Evolutionary conservation across 2,888 invertebrate species (phyloP), one percentile per base, ranked within the genome.

Genomic region (Mythimna pallens): DNA sequence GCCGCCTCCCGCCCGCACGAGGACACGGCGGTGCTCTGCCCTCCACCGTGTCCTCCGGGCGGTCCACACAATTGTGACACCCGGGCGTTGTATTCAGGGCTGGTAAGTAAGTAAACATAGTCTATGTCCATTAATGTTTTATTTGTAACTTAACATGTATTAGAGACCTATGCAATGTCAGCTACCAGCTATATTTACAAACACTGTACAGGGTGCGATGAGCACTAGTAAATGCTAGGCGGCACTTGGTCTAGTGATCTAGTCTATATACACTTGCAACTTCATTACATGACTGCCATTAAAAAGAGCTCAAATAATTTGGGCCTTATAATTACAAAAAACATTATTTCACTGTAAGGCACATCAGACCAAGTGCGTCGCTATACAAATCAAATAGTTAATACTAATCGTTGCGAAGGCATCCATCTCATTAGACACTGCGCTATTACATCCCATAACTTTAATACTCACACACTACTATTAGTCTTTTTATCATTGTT

Each of bases 71-170:
- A 10, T 10, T 10, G 1, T 10, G 40, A 1, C 40, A 43, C 10
- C 43, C 43, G 43, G 14, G 43, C 43, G 43, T 43, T 12, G 43
- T 20, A 30, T 55, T n/a, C 12, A 50, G 10, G 50, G 14, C 5
- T 55, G 17, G 34, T 64, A 78, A 75, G 77, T 80, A 87, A 90
- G 73, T 82, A 87, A 71, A 87, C 81, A 68, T 66, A 82, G n/a
- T 64, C 70, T 89, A 90, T 87, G 91, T 94, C 94, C 94, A 93
- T 94, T 95, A 95, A 93, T 94, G 93, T 95, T 96, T 94, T 95
- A 95, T 94, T 94, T 87, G 88, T 94, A 94, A 92, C 94, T 84
- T 94, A 94, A 94, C 94, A 93, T 91, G 90, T 93, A 92, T 92
- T 89, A 92, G 86, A 91, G 88, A 89, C 92, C 90, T 89, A 90